These are phyloP conservation scores for Anguilla japonica DNA, from an alignment of 2,113 vertebrate species.

Conservation along the genomic window DNA sequence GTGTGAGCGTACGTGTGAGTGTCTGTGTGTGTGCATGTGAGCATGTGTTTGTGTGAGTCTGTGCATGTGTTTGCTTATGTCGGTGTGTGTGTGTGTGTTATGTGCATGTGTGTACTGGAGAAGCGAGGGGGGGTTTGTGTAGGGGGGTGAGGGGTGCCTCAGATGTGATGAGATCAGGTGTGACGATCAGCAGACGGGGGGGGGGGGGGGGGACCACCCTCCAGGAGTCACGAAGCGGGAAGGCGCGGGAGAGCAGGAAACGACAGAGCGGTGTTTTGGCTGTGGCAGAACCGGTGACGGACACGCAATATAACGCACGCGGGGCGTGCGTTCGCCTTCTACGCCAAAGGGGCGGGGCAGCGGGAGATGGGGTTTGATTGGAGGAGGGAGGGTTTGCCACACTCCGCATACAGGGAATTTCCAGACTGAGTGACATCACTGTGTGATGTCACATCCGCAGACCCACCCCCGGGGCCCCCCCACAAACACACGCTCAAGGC, in stretches of 20 bases:
- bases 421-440: neutral
- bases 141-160: neutral
- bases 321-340: constrained; percentile 15
- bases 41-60: too few relatives aligned
- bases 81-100: neutral
- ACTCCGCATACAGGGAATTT: neutral
- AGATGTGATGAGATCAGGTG: constrained; percentile 9
- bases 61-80: neutral
- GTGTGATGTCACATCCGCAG: neutral
- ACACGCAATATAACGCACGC: neutral
- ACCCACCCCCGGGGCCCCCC: neutral
- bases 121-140: neutral
- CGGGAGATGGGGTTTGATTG: too few relatives aligned
- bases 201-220: neutral
- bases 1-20: too few relatives aligned
- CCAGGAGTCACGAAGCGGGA: neutral
- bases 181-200: too few relatives aligned
- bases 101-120: neutral
- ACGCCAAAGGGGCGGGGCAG: neutral
- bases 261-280: neutral
- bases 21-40: too few relatives aligned
- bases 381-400: too few relatives aligned
- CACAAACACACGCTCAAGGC: constrained; percentile 35
- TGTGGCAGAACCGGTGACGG: constrained; percentile 9
- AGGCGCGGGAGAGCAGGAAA: too few relatives aligned